Percentiles rank a stretch among this genome's conserved stretches.
Evolutionary conservation across 2,113 vertebrate species (phyloP).

Genomic region (Empidonax traillii): DNA sequence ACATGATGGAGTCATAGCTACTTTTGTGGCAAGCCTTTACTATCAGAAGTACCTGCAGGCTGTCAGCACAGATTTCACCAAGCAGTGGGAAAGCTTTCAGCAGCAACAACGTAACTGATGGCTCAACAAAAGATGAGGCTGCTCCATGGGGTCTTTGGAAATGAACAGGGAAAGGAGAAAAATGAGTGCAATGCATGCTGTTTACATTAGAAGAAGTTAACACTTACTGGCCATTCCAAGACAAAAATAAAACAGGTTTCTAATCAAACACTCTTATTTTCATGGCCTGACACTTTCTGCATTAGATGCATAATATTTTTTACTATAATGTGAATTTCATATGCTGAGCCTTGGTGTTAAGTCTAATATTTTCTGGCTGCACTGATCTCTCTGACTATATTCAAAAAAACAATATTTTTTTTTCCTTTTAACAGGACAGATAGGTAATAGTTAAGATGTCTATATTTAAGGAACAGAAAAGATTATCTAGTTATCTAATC

Average conservation of each 20-base stretch:
- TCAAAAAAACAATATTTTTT: not conserved
- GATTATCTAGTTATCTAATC: slow-evolving; percentile 1
- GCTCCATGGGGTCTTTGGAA: not conserved
- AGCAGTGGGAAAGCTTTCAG: not conserved
- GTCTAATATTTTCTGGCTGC: not conserved
- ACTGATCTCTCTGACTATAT: not conserved
- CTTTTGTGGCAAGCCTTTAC: not conserved
- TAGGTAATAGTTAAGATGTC: not conserved
- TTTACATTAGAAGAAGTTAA: not conserved
- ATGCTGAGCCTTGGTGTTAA: not conserved
- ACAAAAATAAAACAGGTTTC: not conserved
- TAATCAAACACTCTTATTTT: not conserved
- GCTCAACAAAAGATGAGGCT: not conserved
- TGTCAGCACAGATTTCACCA: not conserved
- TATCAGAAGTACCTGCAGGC: not conserved
- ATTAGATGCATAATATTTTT: not conserved
- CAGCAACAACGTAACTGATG: not conserved
- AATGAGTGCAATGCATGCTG: not conserved
- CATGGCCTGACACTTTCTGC: not conserved
- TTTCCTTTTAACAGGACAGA: not conserved
- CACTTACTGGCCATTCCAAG: not conserved
- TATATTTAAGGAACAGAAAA: not conserved
- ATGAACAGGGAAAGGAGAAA: not conserved
- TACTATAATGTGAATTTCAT: slow-evolving; percentile 1
- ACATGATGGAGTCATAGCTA: not conserved